Evolutionary conservation across 53 echinoderm and acorn worm species (phyloP), one percentile per base, ranked within the genome.

Genomic region (Henricia sp.): DNA sequence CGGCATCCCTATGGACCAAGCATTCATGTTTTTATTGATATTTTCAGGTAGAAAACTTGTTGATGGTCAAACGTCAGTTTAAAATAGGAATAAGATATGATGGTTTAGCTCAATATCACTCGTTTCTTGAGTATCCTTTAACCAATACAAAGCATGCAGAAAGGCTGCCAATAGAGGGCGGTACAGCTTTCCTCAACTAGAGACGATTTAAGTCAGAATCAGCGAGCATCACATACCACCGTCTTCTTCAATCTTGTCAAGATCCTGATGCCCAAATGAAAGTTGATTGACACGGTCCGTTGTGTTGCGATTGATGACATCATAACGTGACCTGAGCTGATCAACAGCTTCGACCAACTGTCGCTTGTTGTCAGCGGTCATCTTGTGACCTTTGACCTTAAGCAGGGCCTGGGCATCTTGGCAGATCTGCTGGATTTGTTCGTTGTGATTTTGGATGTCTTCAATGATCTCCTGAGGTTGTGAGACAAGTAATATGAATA

Each of bases 341-440:
- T 92, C 86, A 37, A 89, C 87, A 82, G 74, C 89, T 0, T 95
- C 94, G 12, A 65, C 86, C 51, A 95, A 77, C 29, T 88, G 35
- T 43, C 73, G 85, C 66, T 88, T 83, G 67, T 92, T 87, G 37
- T 90, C 92, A 0, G 72, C 60, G 28, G 88, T 84, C 54, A 95
- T 89, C 54, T 94, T 92, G 68, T 91, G 50, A 64, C 95, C 89
- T 58, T 91, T 83, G 51, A 86, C 73, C 60, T 85, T 90, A 21
- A 95, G 85, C 35, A 95, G 92, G 12, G 88, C 86, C 71, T 88
- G 85, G 57, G 99, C 99, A 62, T 92, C 91, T 71, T 99, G 92
- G 82, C 90, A 92, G 30, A 90, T 92, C 85, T 78, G 90, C 75
- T 92, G 94, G 55, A 99, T 89, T 23, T 86, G 90, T 58, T 94